Evolutionary conservation across 2,888 invertebrate genomes (phyloP), one percentile per base, ranked within the genome.

Genomic region (Drosophila buzzatii): DNA sequence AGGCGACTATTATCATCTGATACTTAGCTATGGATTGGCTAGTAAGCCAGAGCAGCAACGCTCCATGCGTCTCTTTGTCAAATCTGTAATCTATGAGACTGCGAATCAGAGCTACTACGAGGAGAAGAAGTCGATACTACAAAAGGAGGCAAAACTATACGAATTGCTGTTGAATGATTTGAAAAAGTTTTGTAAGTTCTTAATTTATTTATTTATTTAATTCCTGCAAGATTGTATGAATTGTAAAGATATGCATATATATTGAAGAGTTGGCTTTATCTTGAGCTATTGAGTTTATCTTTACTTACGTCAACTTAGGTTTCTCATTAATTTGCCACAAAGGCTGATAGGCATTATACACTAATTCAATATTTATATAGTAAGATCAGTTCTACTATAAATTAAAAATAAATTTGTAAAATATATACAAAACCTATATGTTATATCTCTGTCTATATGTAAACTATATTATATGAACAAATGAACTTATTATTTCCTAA

Each of bases 1-100:
- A 2, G 92, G 92, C 7, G 91, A 91, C 77, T 92, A 92, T 63
- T 92, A 81, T 69, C 85, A 90, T 66, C 72, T 92, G 44, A 37
- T 81, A 18, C 62, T 91, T 3, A 77, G 45, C 16, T 91, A 90
- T 69, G 64, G 75, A 53, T 51, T 79, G 52, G 79, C 69, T 6
- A 52, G 72, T 60, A 82, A 85, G 16, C 2, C 69, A 8, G 53
- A 58, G 16, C 61, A 58, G 3, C 63, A 59, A 2, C 62, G 73
- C 6, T 65, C 64, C 9, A 73, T 56, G 3, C 81, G 90, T 2
- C 65, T 91, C 3, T 91, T 91, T 74, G 87, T 91, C 16, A 92
- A 92, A 69, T 79, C 91, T 1, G 75, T 91, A 41, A 80, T 85
- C 0, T 85, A 74, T 64, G 78, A 82, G 51, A 85, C 82, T 71